Conservation (phyloP, 2,888 invertebrate species). For the Lasioglossum oenotherae region DNA sequence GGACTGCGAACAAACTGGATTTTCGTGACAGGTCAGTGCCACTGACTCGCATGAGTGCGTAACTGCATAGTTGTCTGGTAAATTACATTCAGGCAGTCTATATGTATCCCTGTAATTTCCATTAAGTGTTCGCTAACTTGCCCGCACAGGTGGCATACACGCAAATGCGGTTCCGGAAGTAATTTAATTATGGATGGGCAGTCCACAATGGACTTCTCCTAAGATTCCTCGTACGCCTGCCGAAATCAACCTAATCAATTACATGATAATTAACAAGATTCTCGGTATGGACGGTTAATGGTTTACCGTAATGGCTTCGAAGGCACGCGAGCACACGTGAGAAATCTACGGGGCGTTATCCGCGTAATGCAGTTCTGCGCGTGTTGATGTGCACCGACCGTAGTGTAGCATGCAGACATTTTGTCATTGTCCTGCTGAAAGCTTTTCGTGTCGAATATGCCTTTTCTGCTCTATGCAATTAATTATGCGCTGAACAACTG, state of each 20-base stretch:
- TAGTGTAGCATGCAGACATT: background rate
- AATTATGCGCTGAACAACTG: background rate
- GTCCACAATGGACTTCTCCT: slow-evolving; percentile 40
- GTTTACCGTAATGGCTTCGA: slow-evolving; percentile 48
- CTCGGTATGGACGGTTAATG: slow-evolving; percentile 54
- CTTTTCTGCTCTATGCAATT: background rate
- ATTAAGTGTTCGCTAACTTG: slow-evolving; percentile 29
- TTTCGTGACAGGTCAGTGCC: background rate
- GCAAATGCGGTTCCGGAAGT: slow-evolving; percentile 33
- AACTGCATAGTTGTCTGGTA: slow-evolving; percentile 36
- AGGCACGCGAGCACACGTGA: slow-evolving; percentile 29
- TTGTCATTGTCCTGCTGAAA: background rate
- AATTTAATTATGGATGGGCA: slow-evolving; percentile 46
- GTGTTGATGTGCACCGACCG: background rate
- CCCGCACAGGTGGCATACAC: slow-evolving; percentile 28
- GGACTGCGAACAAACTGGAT: slow-evolving; percentile 3
- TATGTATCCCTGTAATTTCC: slow-evolving; percentile 46
- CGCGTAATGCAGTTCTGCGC: slow-evolving; percentile 23
- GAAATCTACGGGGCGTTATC: slow-evolving; percentile 29
- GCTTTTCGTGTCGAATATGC: background rate
- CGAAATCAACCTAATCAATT: slow-evolving; percentile 68
- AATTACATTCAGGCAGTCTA: slow-evolving; percentile 18
- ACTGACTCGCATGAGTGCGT: slow-evolving; percentile 7
- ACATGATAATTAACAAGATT: slow-evolving; percentile 63
- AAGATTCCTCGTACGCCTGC: slow-evolving; percentile 50